These are phyloP conservation scores for human (Homo sapiens) DNA, from an alignment of 2,113 vertebrate genomes.

Conservation along the genomic window DNA sequence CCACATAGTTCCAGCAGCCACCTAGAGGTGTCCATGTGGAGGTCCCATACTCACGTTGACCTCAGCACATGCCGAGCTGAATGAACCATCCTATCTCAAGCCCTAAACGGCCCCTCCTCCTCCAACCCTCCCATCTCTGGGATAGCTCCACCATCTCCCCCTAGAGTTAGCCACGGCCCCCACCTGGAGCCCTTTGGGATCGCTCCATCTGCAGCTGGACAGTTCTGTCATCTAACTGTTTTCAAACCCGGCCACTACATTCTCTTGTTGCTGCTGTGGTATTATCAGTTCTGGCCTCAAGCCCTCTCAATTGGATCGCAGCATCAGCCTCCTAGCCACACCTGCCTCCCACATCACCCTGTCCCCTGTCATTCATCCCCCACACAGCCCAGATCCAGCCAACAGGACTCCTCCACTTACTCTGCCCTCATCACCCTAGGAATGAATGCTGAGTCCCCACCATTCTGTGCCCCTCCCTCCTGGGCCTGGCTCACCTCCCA, in stretches of 20 bases:
- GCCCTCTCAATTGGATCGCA: neutral
- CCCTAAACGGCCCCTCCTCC: neutral
- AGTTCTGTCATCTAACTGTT: neutral
- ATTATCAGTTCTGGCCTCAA: neutral
- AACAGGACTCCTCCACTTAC: neutral
- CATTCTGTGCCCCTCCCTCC: accelerated
- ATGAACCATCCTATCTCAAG: neutral
- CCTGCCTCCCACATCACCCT: neutral
- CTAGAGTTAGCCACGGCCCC: neutral
- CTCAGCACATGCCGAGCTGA: neutral
- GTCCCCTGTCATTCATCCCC: neutral
- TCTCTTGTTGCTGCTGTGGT: neutral
- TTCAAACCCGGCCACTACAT: neutral
- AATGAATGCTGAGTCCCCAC: neutral
- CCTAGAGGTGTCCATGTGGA: neutral
- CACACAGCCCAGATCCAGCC: accelerated
- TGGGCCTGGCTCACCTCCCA: neutral
- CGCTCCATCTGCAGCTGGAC: neutral
- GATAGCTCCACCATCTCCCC: neutral
- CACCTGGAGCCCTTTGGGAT: neutral
- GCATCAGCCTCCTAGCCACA: accelerated
- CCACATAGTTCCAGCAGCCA: neutral
- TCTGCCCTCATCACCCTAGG: accelerated
- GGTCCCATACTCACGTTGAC: neutral
- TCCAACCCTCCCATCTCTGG: neutral